These are phyloP conservation scores for Ptychadena robeensis DNA, from an alignment of 2,797 vertebrate genomes.

Conservation along the genomic window DNA sequence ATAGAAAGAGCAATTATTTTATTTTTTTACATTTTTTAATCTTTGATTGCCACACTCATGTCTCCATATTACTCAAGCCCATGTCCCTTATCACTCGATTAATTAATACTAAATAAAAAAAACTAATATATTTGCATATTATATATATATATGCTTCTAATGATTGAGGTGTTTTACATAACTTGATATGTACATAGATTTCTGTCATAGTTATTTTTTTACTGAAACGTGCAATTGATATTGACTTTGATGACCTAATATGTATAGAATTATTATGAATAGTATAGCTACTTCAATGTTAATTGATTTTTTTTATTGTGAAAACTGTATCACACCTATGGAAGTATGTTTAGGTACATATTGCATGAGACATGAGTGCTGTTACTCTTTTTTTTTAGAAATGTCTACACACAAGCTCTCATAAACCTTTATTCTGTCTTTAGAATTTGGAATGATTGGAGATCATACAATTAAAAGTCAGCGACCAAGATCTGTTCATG, in stretches of 20 bases:
- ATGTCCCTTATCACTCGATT: constrained; percentile 10
- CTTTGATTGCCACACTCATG: not conserved
- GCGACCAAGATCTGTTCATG: constrained; percentile 99
- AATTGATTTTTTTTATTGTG: constrained; percentile 65
- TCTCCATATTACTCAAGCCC: constrained; percentile 26
- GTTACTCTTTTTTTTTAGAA: constrained; percentile 77
- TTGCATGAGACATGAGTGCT: constrained; percentile 81
- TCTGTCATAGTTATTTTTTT: constrained; percentile 26
- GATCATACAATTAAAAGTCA: constrained; percentile 99
- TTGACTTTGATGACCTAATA: constrained; percentile 6
- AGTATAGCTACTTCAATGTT: constrained; percentile 57
- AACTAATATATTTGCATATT: constrained; percentile 24
- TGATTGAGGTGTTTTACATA: constrained; percentile 14
- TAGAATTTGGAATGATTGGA: constrained; percentile 99
- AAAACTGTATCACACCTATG: constrained; percentile 70
- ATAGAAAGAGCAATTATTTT: not conserved
- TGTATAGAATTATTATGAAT: constrained; percentile 11
- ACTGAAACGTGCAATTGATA: constrained; percentile 4
- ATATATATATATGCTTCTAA: constrained; percentile 16
- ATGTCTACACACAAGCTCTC: constrained; percentile 92
- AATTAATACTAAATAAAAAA: not conserved
- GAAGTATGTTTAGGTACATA: constrained; percentile 77
- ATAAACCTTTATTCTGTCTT: constrained; percentile 99
- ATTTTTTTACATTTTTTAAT: constrained; percentile 1
- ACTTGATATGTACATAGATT: constrained; percentile 13